Evolutionary conservation across 2,888 invertebrate species (phyloP), one percentile per base, ranked within the genome.

Genomic region (Dorcus hopei): DNA sequence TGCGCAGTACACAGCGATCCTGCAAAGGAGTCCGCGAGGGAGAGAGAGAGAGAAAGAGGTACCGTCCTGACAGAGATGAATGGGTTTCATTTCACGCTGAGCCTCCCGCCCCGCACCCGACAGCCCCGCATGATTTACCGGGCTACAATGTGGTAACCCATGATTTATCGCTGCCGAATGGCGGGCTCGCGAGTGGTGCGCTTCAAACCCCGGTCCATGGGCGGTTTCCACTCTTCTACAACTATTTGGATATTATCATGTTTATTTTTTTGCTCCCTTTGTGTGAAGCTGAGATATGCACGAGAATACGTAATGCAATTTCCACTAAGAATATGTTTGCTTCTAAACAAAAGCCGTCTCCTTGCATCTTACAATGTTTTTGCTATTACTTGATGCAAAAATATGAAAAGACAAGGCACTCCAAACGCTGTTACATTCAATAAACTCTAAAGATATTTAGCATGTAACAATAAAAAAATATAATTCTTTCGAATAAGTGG

Each of bases 81-180:
- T 79, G 78, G 77, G 75, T 79, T 79, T 79, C 79, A 79, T 79
- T 79, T 79, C 79, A 79, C 81, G 81, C 81, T 77, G 80, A 74
- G 78, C 80, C 81, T 78, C 80, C 77, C 79, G 78, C 80, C 58
- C 60, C 59, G 57, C 65, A 57, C 66, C 62, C 64, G 65, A 68
- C 75, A 69, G 74, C 74, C 75, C 77, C 75, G 74, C 81, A 85
- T 85, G 84, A 84, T 85, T 84, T 84, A 84, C 83, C 80, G 82
- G 81, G 82, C 82, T 83, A 83, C 84, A 83, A 83, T 84, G 84
- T 84, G 85, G 85, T 84, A 84, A 83, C 83, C 83, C 84, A 84
- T 84, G 84, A 85, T 85, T 84, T 85, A 85, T 83, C 72, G 80
- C 78, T 77, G 81, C 81, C 82, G 82, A 82, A 82, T 81, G 81